Base-by-base conservation (phyloP, 1,140 invertebrate genomes). In the Cephus cinctus region DNA sequence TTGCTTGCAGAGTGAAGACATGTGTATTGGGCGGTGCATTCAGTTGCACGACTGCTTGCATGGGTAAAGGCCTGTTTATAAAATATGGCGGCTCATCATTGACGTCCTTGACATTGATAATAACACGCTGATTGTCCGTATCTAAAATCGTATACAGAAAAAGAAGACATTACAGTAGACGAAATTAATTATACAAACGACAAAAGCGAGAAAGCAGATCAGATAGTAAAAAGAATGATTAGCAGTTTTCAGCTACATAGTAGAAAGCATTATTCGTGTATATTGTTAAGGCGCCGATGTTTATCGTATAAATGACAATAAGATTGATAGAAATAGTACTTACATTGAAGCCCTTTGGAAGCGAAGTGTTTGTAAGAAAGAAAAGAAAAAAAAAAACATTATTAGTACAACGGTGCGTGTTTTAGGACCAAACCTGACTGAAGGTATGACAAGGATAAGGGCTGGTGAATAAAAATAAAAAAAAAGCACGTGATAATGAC, bases 1-100 rank as follows among this genome's bases (percentile, higher is more conserved):
- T 78, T n/a, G 93, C 94, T 75, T 96, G 93, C 3, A 96, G 81
- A 2, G 93, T 96, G 68, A 96, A 96, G 0, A 96, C 92, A n/a
- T 92, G 91, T 0, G 93, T 96, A 70, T 96, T 95, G 18, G 92
- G 90, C 3, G 90, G 90, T 11, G 94, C 93, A 65, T 97, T 97
- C 12, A 96, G 80, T 67, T 96, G 92, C 0, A 97, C 93, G 41
- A 96, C 92, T 3, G 94, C 91, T 74, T 96, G 90, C 92, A 96
- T 96, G n/a, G 93, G 93, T 48, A 95, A 76, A 0, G 94, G 93
- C 2, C 90, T 82, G 75, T 96, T 97, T 78, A 96, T 94, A 78
- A 97, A 96, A 73, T 96, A 95, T 1, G 94, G 94, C 1, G 89
- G 87, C 75, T 96, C 94, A 72, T 96, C 93, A 72, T 96, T 96